Base-by-base conservation (phyloP, 2,888 invertebrate genomes). In the Orgyia antiqua region DNA sequence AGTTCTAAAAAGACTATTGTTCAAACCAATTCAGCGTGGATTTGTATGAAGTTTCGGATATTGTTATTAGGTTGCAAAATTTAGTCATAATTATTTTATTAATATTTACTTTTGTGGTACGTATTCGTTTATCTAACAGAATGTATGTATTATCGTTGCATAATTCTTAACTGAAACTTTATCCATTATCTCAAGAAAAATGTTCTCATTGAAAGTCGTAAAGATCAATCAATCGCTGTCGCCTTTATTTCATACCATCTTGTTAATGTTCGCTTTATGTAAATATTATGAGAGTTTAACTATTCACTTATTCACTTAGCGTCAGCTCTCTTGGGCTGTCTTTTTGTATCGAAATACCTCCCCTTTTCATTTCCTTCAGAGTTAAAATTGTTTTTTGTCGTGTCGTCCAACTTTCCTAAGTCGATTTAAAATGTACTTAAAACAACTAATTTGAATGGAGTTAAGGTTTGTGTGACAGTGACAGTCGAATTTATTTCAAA, bases 291-390 rank as follows among this genome's bases (percentile, higher is more conserved):
- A 79, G 79, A 77, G 72, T 82, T 82, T 83, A 82, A 84, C 80
- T 80, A 82, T 83, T 82, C 80, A 77, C 82, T 83, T 82, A 82
- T 79, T 80, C 80, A 79, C 77, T 80, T 79, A 79, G 67, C 74
- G 72, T 73, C 70, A 73, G 73, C 55, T 68, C 71, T 71, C 63
- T 68, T 55, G 46, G 57, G 55, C 62, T 68, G 72, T 67, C 71
- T 77, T 77, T 77, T 79, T 78, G 77, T 72, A 73, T 78, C 67
- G 66, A 51, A 51, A 64, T 46, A 60, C 53, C 54, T 64, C 68
- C 65, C 61, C 55, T 56, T 66, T 60, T 55, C 55, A 47, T 58
- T 72, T 65, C 51, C 43, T 4, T 42, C 40, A 25, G 33, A 55
- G 51, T 52, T 55, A 45, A 56, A 64, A 64, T 63, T 62, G 58